Evolutionary conservation across 2,113 vertebrate species (phyloP).

Genomic region (Menidia beryllina): DNA sequence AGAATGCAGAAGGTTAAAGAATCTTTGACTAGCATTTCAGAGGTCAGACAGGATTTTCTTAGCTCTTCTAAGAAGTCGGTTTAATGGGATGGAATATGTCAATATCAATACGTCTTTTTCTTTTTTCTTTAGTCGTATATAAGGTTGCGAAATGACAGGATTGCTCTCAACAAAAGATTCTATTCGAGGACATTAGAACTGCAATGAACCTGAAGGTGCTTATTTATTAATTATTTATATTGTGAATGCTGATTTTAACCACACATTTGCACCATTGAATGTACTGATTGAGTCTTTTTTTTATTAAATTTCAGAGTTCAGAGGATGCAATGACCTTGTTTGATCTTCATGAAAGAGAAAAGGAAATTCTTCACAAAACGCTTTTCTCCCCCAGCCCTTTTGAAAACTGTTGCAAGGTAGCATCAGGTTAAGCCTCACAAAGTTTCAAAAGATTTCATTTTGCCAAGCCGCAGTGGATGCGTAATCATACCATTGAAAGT

Average conservation of each 20-base stretch:
- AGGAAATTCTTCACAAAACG: too few relatives aligned
- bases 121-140: neutral
- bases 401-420: too few relatives aligned
- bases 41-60: too few relatives aligned
- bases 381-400: too few relatives aligned
- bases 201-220: too few relatives aligned
- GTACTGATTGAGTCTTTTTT: neutral
- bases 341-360: too few relatives aligned
- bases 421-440: neutral
- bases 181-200: neutral
- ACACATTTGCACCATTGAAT: neutral
- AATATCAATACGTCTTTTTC: too few relatives aligned
- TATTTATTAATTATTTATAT: too few relatives aligned
- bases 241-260: neutral
- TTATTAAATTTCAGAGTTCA: neutral
- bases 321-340: neutral
- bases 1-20: too few relatives aligned
- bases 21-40: too few relatives aligned
- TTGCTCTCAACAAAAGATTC: neutral
- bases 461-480: too few relatives aligned
- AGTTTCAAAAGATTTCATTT: neutral
- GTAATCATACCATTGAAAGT: too few relatives aligned
- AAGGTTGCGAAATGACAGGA: neutral
- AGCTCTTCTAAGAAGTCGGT: neutral
- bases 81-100: neutral